Percentiles rank a stretch among this genome's conserved stretches.
Evolutionary conservation across 37 sponge, comb jelly and placozoan genomes (phyloP).

Genomic region (Beroe ovata): DNA sequence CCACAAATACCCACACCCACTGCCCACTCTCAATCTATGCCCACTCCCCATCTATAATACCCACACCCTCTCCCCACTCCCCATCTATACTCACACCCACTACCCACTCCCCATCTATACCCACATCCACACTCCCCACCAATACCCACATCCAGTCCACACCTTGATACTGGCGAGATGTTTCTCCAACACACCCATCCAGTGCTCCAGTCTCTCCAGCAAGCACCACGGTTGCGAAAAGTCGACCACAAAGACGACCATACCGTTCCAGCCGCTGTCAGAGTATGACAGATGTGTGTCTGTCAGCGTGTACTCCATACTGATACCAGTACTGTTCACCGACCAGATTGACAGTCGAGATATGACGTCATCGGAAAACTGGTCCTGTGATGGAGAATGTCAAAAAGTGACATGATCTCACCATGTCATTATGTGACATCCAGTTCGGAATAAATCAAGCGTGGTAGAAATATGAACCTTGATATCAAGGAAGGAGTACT

Average conservation of each 20-base stretch:
- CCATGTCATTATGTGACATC: no score
- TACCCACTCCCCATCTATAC: no score
- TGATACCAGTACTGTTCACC: constrained; percentile 1
- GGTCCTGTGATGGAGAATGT: constrained; percentile 46
- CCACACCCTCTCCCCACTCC: no score
- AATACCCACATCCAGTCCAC: neutral
- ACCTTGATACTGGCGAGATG: constrained; percentile 24
- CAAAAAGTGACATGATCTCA: no score
- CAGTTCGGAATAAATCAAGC: no score
- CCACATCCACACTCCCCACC: neutral
- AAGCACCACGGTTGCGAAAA: constrained; percentile 90
- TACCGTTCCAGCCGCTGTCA: constrained; percentile 70
- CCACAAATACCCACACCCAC: no score
- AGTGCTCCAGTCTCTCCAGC: constrained; percentile 85
- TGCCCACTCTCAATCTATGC: no score
- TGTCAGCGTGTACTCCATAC: constrained; percentile 11
- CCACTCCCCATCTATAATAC: no score
- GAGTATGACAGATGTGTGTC: constrained; percentile 9
- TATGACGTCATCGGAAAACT: constrained; percentile 62
- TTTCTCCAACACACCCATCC: constrained; percentile 73
- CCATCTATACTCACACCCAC: no score
- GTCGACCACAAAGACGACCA: constrained; percentile 90
- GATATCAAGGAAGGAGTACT: constrained; percentile 44
- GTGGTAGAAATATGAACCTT: no score
- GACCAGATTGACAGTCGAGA: constrained; percentile 55